Base-by-base conservation (phyloP, 1,140 invertebrate species). In the Berghia stephanieae region DNA sequence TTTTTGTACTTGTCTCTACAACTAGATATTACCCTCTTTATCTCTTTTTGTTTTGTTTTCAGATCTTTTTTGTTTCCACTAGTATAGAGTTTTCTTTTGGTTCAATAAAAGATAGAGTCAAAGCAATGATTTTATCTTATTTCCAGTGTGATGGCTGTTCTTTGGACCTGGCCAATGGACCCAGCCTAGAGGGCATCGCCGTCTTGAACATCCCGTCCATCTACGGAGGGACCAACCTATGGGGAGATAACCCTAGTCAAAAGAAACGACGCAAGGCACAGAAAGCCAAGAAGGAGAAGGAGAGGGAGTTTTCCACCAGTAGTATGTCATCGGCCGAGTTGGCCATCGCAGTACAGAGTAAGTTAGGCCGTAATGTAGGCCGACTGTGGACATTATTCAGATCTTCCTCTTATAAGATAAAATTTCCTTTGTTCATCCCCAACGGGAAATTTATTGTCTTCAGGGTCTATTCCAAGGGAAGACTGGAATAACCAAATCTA, bases 171-270 rank as follows among this genome's bases (percentile, higher is more conserved):
- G 94, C 94, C 6, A 96, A 96, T 86, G 97, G 96, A 13, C 94
- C 95, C 18, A 93, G 96, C 21, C 91, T 99, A 10, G 97, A 99
- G 89, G 97, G 97, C 16, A 95, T 99, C 49, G 96, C 96, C 18
- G 89, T 98, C 60, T 90, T 99, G 31, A 99, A 99, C 92, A 98
- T 99, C 89, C 96, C 96, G 10, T 98, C 96, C 87, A 98, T 97
- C 10, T 97, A 98, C 85, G 97, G 97, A 3, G 97, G 97, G 5
- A 96, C 96, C 49, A 98, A 98, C 90, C 91, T 99, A 79, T 99
- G 97, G 97, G 97, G 97, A 52, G 95, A 96, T 82, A 90, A 88
- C 79, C 85, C 86, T 2, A 88, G 85, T 73, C 84, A 87, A 78
- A 89, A 88, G 78, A 88, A 87, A 78, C 80, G 85, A 36, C 81